Conservation (phyloP, 2,888 invertebrate species). For the Silvanus unidentatus region DNA sequence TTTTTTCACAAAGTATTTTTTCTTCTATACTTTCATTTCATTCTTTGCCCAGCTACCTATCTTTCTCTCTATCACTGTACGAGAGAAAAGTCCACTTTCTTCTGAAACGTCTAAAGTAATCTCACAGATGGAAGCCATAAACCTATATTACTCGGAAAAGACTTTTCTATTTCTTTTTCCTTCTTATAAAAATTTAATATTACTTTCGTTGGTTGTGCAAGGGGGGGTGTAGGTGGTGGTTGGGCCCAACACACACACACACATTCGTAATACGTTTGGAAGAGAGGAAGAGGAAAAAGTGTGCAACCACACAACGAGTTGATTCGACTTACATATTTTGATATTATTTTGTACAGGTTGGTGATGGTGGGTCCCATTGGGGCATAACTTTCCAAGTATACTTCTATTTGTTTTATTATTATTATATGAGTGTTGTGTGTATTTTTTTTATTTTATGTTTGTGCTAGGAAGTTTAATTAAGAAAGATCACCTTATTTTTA, state of each 20-base stretch:
- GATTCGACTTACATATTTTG: conserved; percentile 19
- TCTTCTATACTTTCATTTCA: conserved; percentile 30
- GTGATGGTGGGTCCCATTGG: no score
- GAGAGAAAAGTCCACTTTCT: conserved; percentile 44
- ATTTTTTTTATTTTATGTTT: no score
- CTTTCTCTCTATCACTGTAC: no score
- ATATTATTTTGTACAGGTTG: conserved; percentile 20
- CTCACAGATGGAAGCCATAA: conserved; percentile 49
- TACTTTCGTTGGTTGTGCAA: conserved; percentile 39
- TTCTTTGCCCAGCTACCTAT: conserved; percentile 26
- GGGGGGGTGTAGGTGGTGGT: conserved; percentile 17
- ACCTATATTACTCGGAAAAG: conserved; percentile 48
- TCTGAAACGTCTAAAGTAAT: conserved; percentile 48
- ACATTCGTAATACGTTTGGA: no score
- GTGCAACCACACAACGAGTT: conserved; percentile 23
- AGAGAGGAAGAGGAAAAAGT: conserved; percentile 5
- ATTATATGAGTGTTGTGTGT: no score
- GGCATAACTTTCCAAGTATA: no score
- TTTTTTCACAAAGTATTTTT: conserved; percentile 24
- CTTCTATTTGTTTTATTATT: no score
- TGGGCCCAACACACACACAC: no score
- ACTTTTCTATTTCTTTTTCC: conserved; percentile 47
- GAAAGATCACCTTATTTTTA: no score
- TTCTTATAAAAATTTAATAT: conserved; percentile 49
- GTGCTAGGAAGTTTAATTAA: no score